Evolutionary conservation across 1,140 invertebrate genomes (phyloP).

Genomic region (Pseudomyrmex pallidus): DNA sequence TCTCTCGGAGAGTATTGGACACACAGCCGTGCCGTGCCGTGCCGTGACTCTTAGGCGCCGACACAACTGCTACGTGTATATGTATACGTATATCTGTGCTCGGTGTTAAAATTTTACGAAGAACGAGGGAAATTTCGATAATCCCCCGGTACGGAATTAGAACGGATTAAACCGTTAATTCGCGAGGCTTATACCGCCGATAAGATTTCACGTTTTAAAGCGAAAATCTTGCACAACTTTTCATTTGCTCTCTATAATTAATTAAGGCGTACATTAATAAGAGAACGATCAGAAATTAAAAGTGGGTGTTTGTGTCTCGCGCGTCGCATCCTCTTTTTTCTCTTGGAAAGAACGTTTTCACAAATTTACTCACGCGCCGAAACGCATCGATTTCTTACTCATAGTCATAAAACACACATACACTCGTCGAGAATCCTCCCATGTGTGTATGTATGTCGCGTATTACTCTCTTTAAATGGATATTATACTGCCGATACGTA

Average conservation of each 20-base stretch:
- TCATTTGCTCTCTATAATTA: too few species aligned
- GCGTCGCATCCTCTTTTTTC: too few species aligned
- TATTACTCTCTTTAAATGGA: slow-evolving; percentile 20
- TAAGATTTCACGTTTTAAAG: slow-evolving; percentile 25
- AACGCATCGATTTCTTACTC: too few species aligned
- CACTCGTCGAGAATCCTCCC: too few species aligned
- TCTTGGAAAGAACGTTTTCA: too few species aligned
- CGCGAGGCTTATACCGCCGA: neutral
- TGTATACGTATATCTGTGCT: too few species aligned
- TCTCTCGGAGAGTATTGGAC: slow-evolving; percentile 41
- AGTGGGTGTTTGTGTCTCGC: too few species aligned
- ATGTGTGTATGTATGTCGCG: neutral
- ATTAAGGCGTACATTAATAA: too few species aligned
- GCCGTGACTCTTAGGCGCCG: slow-evolving; percentile 3
- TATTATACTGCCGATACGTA: slow-evolving; percentile 1
- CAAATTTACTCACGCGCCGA: too few species aligned
- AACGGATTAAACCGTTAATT: slow-evolving; percentile 27
- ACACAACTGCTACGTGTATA: neutral
- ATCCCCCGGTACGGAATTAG: neutral
- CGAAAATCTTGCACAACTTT: neutral
- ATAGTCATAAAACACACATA: too few species aligned
- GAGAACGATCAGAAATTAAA: too few species aligned
- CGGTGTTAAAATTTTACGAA: slow-evolving; percentile 35
- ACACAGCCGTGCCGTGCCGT: neutral
- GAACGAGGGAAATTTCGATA: slow-evolving; percentile 11